phyloP scores from a whole-genome alignment of 1,140 invertebrate species.

The Orchesella cincta region DNA sequence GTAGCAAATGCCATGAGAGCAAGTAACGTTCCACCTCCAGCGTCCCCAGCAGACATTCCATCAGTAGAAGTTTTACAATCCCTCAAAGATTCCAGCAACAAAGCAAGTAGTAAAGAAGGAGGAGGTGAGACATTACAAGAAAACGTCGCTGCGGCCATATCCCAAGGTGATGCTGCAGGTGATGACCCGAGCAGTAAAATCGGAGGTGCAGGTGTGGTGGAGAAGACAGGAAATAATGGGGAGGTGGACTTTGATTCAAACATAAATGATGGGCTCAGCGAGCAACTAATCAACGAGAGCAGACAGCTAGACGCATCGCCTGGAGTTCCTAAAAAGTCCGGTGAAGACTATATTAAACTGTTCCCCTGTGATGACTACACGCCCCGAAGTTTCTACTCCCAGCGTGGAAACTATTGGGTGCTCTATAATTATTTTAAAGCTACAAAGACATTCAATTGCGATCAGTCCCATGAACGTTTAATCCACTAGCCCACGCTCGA shows the following conservation, averaged over 20 bases:
- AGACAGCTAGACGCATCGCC: background rate
- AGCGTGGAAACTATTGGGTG: conserved; percentile 86
- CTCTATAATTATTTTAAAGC: conserved; percentile 79
- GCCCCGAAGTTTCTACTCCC: conserved; percentile 53
- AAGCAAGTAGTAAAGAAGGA: background rate
- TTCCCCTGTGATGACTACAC: conserved; percentile 50
- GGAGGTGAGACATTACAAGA: background rate
- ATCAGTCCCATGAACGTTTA: no score
- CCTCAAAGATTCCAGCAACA: background rate
- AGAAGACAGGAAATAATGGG: background rate
- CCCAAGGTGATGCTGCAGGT: background rate
- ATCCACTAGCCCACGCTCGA: no score
- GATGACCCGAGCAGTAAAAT: background rate
- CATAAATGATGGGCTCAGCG: background rate
- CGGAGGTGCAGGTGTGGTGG: background rate
- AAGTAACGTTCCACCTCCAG: background rate
- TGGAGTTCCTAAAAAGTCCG: background rate
- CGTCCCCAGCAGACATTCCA: background rate
- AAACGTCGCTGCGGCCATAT: background rate
- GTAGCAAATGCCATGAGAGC: conserved; percentile 26
- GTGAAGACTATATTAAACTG: conserved; percentile 15
- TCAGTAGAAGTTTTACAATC: background rate
- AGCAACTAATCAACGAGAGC: conserved; percentile 14
- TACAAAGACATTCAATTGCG: conserved; percentile 61
- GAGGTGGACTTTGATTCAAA: conserved; percentile 22